Percentiles rank a stretch among this genome's conserved stretches.
phyloP scores from a whole-genome alignment of 2,888 invertebrate genomes.

The Dinocampus coccinellae region DNA sequence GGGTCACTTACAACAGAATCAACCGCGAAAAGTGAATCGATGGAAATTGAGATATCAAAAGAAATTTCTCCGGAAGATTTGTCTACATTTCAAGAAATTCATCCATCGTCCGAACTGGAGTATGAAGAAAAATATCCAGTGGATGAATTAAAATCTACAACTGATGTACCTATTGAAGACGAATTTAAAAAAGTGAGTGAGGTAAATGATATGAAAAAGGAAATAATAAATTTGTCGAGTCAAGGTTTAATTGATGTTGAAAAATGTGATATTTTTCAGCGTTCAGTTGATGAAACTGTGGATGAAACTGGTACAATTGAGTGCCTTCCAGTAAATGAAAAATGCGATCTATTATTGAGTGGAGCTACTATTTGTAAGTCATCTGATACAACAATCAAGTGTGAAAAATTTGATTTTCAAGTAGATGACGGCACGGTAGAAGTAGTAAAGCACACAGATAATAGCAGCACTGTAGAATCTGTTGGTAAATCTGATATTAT shows the following conservation, averaged over 20 bases:
- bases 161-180: neutral
- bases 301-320: conserved; percentile 39
- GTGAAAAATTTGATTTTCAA: conserved; percentile 56
- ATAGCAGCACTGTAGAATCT: conserved; percentile 63
- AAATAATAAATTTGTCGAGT: conserved; percentile 16
- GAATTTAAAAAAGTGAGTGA: conserved; percentile 36
- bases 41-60: conserved; percentile 18
- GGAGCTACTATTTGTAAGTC: conserved; percentile 63
- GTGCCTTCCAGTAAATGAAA: conserved; percentile 45
- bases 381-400: conserved; percentile 58
- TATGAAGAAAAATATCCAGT: neutral
- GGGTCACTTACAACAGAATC: conserved; percentile 57
- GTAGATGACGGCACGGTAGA: conserved; percentile 67
- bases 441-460: conserved; percentile 63
- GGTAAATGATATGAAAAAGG: conserved; percentile 51
- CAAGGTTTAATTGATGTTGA: conserved; percentile 53
- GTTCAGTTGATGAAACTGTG: conserved; percentile 49
- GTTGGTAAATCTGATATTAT: conserved; percentile 46
- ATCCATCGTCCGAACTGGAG: conserved; percentile 23
- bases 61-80: conserved; percentile 43
- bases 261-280: conserved; percentile 57
- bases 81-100: conserved; percentile 26
- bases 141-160: neutral
- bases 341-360: conserved; percentile 54
- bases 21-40: conserved; percentile 31